Evolutionary conservation across 2,888 invertebrate genomes (phyloP).

Genomic region (Polyploca ridens): DNA sequence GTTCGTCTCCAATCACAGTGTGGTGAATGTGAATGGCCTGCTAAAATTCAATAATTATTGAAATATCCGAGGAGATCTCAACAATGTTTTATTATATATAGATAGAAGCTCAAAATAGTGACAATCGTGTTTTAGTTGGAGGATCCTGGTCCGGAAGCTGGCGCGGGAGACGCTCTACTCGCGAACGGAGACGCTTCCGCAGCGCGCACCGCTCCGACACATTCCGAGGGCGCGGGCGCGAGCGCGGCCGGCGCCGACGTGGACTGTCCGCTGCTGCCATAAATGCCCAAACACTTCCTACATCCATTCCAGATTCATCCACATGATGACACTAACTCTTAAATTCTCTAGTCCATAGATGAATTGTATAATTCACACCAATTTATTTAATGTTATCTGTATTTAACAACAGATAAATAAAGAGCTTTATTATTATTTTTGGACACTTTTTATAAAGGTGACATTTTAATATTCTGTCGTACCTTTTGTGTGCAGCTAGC

Average conservation of each 20-base stretch:
- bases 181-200: slow-evolving; percentile 43
- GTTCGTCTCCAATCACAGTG: too few species aligned
- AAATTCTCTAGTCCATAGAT: neutral
- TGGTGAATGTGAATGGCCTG: too few species aligned
- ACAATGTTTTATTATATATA: neutral
- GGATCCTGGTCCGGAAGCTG: slow-evolving; percentile 33
- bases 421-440: neutral
- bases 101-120: neutral
- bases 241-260: slow-evolving; percentile 18
- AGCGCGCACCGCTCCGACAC: slow-evolving; percentile 20
- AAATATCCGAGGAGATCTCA: too few species aligned
- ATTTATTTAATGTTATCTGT: neutral
- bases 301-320: neutral
- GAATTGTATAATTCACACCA: neutral
- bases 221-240: slow-evolving; percentile 13
- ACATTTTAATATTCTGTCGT: too few species aligned
- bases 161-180: slow-evolving; percentile 46
- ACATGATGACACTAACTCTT: neutral
- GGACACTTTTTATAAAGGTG: too few species aligned
- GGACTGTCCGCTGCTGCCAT: slow-evolving; percentile 39
- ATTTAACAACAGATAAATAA: neutral
- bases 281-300: slow-evolving; percentile 16
- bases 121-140: slow-evolving; percentile 28
- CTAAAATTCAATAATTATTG: too few species aligned
- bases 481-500: too few species aligned